Conservation (phyloP, 2,113 vertebrate species). For the Leptocoma aspasia region DNA sequence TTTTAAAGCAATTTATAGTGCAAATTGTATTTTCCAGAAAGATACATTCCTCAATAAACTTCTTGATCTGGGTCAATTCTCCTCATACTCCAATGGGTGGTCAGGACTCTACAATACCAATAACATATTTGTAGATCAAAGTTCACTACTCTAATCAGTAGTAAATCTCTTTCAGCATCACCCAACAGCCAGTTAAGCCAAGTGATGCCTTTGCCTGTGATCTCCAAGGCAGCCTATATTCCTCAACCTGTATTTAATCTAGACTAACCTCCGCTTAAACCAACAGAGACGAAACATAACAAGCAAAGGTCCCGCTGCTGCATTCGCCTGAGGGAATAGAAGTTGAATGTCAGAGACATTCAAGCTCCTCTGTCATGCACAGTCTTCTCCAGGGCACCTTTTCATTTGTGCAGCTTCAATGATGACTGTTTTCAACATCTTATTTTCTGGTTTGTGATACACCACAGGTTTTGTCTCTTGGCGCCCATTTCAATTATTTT, state of each 20-base stretch:
- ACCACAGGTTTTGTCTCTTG: not conserved
- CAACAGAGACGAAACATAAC: not conserved
- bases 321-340: not conserved
- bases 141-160: not conserved
- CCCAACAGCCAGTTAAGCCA: not conserved
- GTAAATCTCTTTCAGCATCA: not conserved
- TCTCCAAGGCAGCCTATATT: not conserved
- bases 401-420: not conserved
- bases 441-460: not conserved
- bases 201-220: not conserved
- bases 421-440: not conserved
- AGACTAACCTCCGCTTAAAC: not conserved
- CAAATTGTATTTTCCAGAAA: not conserved
- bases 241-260: not conserved
- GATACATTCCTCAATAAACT: not conserved
- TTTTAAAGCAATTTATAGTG: not conserved
- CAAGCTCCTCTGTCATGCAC: not conserved
- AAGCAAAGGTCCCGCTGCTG: not conserved
- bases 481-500: not conserved
- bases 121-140: not conserved
- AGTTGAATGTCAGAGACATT: not conserved
- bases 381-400: not conserved
- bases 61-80: not conserved
- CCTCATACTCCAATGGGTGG: not conserved
- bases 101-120: not conserved